phyloP scores from a whole-genome alignment of 1,140 invertebrate species.

The Caenorhabditis latens region DNA sequence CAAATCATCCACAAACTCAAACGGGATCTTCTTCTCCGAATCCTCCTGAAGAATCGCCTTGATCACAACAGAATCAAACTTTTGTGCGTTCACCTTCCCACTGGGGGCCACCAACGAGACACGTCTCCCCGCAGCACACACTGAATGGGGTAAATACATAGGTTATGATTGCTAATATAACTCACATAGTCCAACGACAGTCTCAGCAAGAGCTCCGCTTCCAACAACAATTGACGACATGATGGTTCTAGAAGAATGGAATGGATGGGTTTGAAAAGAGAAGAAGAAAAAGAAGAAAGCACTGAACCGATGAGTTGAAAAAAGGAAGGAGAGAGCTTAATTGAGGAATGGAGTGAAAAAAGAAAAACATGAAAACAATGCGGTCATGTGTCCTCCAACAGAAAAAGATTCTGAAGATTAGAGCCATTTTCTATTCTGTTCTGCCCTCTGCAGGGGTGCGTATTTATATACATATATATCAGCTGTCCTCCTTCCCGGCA shows the following conservation, averaged over 20 bases:
- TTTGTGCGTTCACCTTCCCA: conserved; percentile 18
- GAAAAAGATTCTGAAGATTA: background rate
- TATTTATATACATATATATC: background rate
- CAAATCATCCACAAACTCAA: conserved; percentile 56
- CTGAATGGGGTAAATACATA: background rate
- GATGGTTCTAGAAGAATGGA: conserved; percentile 21
- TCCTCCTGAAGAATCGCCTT: conserved; percentile 55
- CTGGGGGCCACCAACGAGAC: conserved; percentile 38
- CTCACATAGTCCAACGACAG: conserved; percentile 44
- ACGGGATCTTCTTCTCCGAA: conserved; percentile 56
- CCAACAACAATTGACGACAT: conserved; percentile 50
- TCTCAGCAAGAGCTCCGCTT: conserved; percentile 46
- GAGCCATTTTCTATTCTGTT: too few relatives aligned
- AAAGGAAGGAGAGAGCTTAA: background rate
- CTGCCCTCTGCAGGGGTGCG: background rate
- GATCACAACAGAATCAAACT: conserved; percentile 21
- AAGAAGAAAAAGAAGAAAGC: background rate
- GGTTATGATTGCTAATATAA: too few relatives aligned
- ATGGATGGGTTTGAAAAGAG: background rate
- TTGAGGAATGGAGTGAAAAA: conserved; percentile 1
- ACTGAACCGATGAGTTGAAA: conserved; percentile 38
- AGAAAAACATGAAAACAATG: conserved; percentile 11
- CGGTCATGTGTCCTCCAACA: background rate
- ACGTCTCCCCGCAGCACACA: conserved; percentile 32
- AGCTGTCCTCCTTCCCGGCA: conserved; percentile 39